These are phyloP conservation scores for Saccostrea glomerata DNA, from an alignment of 1,140 invertebrate species.

Conservation along the genomic window DNA sequence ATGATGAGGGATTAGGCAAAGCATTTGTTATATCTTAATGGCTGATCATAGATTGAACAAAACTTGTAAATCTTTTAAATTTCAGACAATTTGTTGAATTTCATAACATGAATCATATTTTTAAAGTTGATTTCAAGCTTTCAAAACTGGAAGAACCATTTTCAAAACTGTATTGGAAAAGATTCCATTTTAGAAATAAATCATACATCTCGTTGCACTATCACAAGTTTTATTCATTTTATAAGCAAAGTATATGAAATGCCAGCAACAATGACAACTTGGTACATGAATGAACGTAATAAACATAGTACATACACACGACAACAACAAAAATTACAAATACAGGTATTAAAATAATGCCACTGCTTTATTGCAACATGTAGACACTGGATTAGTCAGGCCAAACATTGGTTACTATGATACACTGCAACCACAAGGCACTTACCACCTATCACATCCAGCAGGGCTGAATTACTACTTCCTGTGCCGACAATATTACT, in stretches of 20 bases:
- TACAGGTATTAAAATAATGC: neutral
- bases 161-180: neutral
- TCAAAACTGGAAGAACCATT: neutral
- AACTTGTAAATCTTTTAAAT: neutral
- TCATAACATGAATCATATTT: too few relatives aligned
- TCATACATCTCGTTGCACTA: neutral
- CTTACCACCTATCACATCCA: conserved; percentile 53
- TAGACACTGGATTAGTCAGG: neutral
- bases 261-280: conserved; percentile 11
- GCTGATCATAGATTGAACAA: neutral
- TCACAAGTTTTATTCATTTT: conserved; percentile 27
- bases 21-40: neutral
- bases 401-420: conserved; percentile 19
- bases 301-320: neutral
- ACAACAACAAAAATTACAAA: neutral
- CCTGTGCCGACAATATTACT: conserved; percentile 52
- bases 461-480: conserved; percentile 38
- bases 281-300: neutral
- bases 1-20: conserved; percentile 8
- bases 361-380: neutral
- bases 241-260: conserved; percentile 21
- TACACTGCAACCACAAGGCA: neutral
- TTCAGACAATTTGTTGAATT: neutral
- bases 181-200: neutral
- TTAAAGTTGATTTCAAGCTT: too few relatives aligned